Base-by-base conservation (phyloP, 2,113 vertebrate genomes). In the Megaleporinus macrocephalus region DNA sequence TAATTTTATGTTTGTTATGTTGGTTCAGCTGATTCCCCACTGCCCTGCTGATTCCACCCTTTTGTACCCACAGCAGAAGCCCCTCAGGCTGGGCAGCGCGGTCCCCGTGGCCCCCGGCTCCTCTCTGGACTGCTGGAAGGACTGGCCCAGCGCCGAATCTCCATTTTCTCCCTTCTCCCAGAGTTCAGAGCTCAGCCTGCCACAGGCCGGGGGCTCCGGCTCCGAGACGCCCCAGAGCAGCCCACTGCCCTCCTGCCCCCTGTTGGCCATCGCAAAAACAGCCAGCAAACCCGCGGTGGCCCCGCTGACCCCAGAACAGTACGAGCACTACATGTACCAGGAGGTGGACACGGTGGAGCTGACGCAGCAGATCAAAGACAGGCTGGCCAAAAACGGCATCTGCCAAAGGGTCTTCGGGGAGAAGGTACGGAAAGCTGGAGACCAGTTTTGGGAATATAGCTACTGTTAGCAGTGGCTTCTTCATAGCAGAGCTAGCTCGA, bases 241-340 rank as follows among this genome's bases (percentile, higher is more conserved):
- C 90, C 95, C 96, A 4, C 92, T 96, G 82, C 96, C 95, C 78
- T 96, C 95, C 79, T 96, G 95, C 73, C 95, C 95, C 2, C 91
- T 95, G 11, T 93, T 95, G 75, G 91, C 94, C 81, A 82, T 95
- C 87, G 88, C 93, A 24, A 97, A 97, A 61, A 26, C 57, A 92
- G 93, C 95, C 75, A 80, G 93, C 84, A 96, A 96, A 90, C 94
- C 95, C 59, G 93, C 92, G 0, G 95, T 97, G 85, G 93, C 94
- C 10, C 95, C 96, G 0, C 92, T 97, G 84, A 97, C 95, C 20
- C 96, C 96, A 0, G 96, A 97, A 92, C 96, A 97, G 93, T 97
- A 97, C 68, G 96, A 97, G 93, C 91, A 95, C 88, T 97, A 97
- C 93, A 96, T 97, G 96, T 96, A 97, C 93, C 96, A 96, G 92